Evolutionary conservation across 2,888 invertebrate genomes (phyloP), one percentile per base, ranked within the genome.

Genomic region (Choristoneura rosaceana): DNA sequence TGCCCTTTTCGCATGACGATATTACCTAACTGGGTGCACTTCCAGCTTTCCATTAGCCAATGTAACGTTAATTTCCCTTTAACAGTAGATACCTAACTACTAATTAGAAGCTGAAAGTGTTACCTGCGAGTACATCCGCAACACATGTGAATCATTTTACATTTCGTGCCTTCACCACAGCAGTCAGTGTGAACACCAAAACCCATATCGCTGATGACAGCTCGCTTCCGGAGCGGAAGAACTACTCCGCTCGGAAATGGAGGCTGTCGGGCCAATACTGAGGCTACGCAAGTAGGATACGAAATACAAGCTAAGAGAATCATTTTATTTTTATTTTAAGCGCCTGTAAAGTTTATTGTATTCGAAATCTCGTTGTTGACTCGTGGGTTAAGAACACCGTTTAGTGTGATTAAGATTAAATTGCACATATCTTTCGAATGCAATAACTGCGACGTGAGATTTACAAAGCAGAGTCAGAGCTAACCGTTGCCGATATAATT

Each of bases 241-340:
- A 80, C 68, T 74, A 69, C 43, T 64, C 77, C 79, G 77, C 80
- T 83, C 87, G 90, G 90, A 91, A 90, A 90, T 90, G 82, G 84
- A 89, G 81, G 80, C 83, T 88, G 89, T 85, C 88, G 76, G 76
- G 81, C 73, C 25, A 61, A 9, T 3, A 61, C 17, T 43, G 79
- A 74, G 76, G 71, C 71, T 5, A n/a, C 14, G 4, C 4, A 50
- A 50, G 43, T 43, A 43, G 25, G 25, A 25, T 25, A 25, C 0
- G 25, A 25, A 1, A 25, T 25, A 25, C 25, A 25, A 25, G 25
- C 25, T 25, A 25, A 25, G 25, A 25, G 25, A 25, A 25, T 1
- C 2, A 25, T 25, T 25, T 25, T 25, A 1, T 25, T 25, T 25
- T 25, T 1, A 7, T 38, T 38, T 38, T 38, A 4, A 38, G 38